Base-by-base conservation (phyloP, 2,113 vertebrate genomes). In the Cygnus buccinator region DNA sequence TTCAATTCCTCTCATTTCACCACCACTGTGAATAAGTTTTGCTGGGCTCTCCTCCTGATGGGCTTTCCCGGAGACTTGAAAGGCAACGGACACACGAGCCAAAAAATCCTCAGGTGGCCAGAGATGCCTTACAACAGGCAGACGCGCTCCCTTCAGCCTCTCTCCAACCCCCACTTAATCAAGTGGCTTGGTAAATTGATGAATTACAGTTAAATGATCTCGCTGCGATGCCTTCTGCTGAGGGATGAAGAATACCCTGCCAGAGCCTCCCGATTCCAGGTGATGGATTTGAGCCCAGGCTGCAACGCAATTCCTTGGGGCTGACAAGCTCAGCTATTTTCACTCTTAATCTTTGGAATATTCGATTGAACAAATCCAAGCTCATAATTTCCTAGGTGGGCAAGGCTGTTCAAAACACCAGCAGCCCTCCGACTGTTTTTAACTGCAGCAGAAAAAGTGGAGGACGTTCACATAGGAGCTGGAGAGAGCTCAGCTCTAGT, bases 161-260 rank as follows among this genome's bases (percentile, higher is more conserved):
- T 72, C 58, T 84, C 77, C 94, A 65, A 66, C 58, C 62, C 85
- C 77, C n/a, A 28, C 43, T 95, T 92, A 92, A 95, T 68, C 90
- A 79, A 79, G 52, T 4, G 78, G 70, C 84, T 84, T 70, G 54
- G 44, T 44, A 91, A 94, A 92, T 54, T 91, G 96, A 95, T 91
- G 80, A 92, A 96, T 95, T 93, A 92, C 73, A 82, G 62, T 50
- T 57, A 84, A 94, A 94, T 75, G 94, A 93, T 95, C 88, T 95
- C 21, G 3, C 84, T 91, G 84, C 66, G 93, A 94, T 79, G 67
- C 54, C 44, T 66, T 82, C 82, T 80, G 89, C 89, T 94, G 92
- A 83, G 87, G 81, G 92, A 87, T 95, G 92, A 92, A 89, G 84
- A 92, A 85, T 50, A 55, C 66, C 67, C 87, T 94, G 94, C 77